A percentile compares a stretch with the other conserved stretches of the same genome.
phyloP scores from a whole-genome alignment of 2,888 invertebrate genomes.

The Latrodectus hesperus region DNA sequence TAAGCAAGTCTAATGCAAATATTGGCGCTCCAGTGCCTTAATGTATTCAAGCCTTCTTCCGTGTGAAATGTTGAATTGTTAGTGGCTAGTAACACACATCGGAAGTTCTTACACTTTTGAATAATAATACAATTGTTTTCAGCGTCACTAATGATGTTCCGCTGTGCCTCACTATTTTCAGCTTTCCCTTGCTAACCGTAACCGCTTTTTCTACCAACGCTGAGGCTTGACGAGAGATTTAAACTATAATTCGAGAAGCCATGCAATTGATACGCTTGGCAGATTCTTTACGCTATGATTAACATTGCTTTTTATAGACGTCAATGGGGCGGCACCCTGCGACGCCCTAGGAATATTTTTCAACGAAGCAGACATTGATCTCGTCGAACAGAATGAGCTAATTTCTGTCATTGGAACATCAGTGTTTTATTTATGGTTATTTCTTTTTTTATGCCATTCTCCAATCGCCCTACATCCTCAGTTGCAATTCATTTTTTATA shows the following conservation, averaged over 20 bases:
- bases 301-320: neutral
- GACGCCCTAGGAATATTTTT: neutral
- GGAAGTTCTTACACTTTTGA: no score
- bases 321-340: neutral
- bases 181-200: neutral
- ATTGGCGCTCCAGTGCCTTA: no score
- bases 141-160: no score
- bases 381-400: neutral
- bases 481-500: conserved; percentile 1
- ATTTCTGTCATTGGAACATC: neutral
- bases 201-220: neutral
- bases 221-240: neutral
- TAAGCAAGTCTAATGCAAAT: no score
- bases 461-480: neutral
- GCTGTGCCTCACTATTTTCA: no score
- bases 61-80: no score
- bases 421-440: neutral
- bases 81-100: no score
- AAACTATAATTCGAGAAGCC: conserved; percentile 12
- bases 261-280: conserved; percentile 18
- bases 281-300: neutral
- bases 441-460: neutral
- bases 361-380: neutral
- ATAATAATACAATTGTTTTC: no score
- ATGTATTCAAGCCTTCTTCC: no score